These are phyloP conservation scores for Spongia lamella DNA, from an alignment of 37 sponge, comb jelly and placozoan species.

Conservation along the genomic window DNA sequence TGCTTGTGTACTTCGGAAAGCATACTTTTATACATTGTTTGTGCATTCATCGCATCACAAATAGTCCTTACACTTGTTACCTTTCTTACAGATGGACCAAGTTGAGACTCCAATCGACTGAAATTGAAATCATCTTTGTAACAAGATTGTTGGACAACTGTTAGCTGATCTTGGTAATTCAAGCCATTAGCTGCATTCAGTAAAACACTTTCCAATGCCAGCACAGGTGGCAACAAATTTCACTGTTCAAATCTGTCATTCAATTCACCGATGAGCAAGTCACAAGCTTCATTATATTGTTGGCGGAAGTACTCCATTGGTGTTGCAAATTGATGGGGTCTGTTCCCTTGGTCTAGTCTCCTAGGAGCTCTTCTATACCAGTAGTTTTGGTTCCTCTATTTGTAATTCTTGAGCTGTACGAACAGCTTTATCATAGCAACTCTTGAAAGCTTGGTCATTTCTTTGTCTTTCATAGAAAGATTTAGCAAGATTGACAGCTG, in stretches of 20 bases:
- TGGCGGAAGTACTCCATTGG: slow-evolving; percentile 37
- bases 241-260: slow-evolving; percentile 40
- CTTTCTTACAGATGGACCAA: slow-evolving; percentile 27
- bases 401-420: slow-evolving; percentile 9
- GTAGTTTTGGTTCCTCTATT: slow-evolving; percentile 20
- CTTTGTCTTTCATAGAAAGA: slow-evolving; percentile 31
- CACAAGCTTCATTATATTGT: slow-evolving; percentile 60
- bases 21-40: slow-evolving; percentile 28
- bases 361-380: slow-evolving; percentile 16
- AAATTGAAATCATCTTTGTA: slow-evolving; percentile 37
- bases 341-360: slow-evolving; percentile 1
- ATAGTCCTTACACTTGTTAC: slow-evolving; percentile 55
- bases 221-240: slow-evolving; percentile 2
- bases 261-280: slow-evolving; percentile 35
- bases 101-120: slow-evolving; percentile 39
- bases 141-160: slow-evolving; percentile 1
- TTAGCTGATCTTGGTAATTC: slow-evolving; percentile 1
- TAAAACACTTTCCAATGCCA: slow-evolving; percentile 24
- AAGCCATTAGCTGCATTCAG: slow-evolving; percentile 24
- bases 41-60: slow-evolving; percentile 56
- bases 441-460: slow-evolving; percentile 13
- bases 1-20: slow-evolving; percentile 39
- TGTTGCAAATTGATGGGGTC: slow-evolving; percentile 18
- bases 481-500: slow-evolving; percentile 39
- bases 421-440: slow-evolving; percentile 26